Percentiles rank a stretch among this genome's conserved stretches.
phyloP scores from a whole-genome alignment of 1,140 invertebrate species.

The Neodiprion lecontei region DNA sequence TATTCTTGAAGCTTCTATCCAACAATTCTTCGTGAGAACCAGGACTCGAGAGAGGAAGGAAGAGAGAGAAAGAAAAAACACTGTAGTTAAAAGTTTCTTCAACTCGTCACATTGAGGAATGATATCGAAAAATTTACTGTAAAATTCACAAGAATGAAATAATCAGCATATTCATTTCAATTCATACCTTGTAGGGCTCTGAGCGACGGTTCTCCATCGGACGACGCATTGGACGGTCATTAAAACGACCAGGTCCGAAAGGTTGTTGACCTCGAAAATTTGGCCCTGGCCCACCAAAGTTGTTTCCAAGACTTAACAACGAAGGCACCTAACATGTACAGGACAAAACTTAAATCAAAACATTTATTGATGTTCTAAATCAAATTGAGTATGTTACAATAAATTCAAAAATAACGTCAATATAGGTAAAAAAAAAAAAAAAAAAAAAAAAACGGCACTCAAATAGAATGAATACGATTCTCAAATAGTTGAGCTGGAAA shows the following conservation, averaged over 20 bases:
- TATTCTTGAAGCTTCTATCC: too few species aligned
- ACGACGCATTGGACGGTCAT: slow-evolving; percentile 50
- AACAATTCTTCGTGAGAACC: too few species aligned
- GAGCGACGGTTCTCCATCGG: slow-evolving; percentile 55
- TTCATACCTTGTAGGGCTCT: slow-evolving; percentile 61
- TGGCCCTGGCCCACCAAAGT: slow-evolving; percentile 49
- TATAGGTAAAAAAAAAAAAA: slow-evolving; percentile 15
- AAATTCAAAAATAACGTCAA: slow-evolving; percentile 15
- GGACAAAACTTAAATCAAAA: neutral
- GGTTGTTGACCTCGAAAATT: slow-evolving; percentile 54
- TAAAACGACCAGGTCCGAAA: slow-evolving; percentile 53
- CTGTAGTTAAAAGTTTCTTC: slow-evolving; percentile 32
- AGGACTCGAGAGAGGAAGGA: slow-evolving; percentile 10
- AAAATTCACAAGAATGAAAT: too few species aligned
- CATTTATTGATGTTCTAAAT: neutral
- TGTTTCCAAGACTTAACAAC: slow-evolving; percentile 56
- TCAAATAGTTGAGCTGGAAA: too few species aligned
- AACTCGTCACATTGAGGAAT: neutral
- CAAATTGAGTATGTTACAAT: slow-evolving; percentile 12
- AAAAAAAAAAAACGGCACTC: neutral
- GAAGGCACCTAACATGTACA: slow-evolving; percentile 52
- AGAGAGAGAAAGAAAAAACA: slow-evolving; percentile 34
- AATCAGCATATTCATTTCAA: neutral
- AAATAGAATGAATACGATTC: too few species aligned
- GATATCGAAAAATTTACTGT: neutral